A percentile compares a stretch with the other conserved stretches of the same genome.
These are phyloP conservation scores for Acyrthosiphon pisum DNA, from an alignment of 1,140 invertebrate species.

Conservation along the genomic window DNA sequence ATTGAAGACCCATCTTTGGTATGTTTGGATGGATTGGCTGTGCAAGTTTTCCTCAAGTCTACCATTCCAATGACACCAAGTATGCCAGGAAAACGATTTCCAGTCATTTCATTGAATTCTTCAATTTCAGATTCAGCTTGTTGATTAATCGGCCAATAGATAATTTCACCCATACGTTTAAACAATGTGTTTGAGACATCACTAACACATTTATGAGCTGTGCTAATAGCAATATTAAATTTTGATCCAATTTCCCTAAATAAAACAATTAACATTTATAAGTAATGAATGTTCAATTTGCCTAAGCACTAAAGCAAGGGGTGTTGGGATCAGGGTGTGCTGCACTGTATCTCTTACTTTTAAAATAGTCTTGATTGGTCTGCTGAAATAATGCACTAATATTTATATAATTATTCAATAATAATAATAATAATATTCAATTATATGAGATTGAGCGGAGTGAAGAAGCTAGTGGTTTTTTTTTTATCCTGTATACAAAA, in stretches of 20 bases:
- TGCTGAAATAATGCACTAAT: no score
- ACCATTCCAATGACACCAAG: slow-evolving; percentile 48
- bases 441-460: no score
- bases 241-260: slow-evolving; percentile 38
- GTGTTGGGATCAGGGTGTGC: no score
- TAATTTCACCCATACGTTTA: slow-evolving; percentile 41
- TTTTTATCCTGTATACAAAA: no score
- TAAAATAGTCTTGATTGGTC: no score
- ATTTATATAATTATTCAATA: no score
- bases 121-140: slow-evolving; percentile 37
- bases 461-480: no score
- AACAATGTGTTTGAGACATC: slow-evolving; percentile 23
- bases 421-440: no score
- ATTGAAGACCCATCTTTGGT: slow-evolving; percentile 46
- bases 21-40: slow-evolving; percentile 46
- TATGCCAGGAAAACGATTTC: slow-evolving; percentile 27
- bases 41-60: slow-evolving; percentile 48
- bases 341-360: no score
- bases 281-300: background rate
- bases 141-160: slow-evolving; percentile 43
- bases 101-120: slow-evolving; percentile 20
- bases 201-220: slow-evolving; percentile 49
- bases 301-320: no score
- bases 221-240: slow-evolving; percentile 45
- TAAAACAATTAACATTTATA: background rate